Conservation (phyloP, 2,888 invertebrate genomes). For the Siphlonurus alternatus region DNA sequence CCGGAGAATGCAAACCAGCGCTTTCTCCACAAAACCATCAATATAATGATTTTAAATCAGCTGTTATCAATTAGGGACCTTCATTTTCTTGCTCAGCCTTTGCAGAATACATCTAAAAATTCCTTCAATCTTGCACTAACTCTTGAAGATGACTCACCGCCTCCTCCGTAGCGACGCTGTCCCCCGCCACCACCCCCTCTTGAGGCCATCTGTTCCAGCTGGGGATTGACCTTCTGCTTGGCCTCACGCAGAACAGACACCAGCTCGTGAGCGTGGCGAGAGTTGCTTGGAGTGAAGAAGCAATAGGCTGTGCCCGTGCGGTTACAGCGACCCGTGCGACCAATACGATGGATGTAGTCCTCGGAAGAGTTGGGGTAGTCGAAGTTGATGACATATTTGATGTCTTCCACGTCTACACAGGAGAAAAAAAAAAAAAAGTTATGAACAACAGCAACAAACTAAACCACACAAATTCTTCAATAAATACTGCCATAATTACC, state of each 20-base stretch:
- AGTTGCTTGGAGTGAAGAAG: constrained; percentile 84
- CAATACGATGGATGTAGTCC: constrained; percentile 96
- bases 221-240: constrained; percentile 68
- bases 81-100: too few species aligned
- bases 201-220: constrained; percentile 51
- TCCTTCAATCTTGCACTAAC: too few species aligned
- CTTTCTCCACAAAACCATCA: too few species aligned
- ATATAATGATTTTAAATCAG: too few species aligned
- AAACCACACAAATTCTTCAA: too few species aligned
- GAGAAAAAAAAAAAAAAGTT: background rate
- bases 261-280: constrained; percentile 80
- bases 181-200: constrained; percentile 1
- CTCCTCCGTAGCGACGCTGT: constrained; percentile 4
- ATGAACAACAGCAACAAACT: too few species aligned
- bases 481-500: too few species aligned
- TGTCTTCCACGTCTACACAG: constrained; percentile 63
- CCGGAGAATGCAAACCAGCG: too few species aligned
- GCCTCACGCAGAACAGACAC: constrained; percentile 86
- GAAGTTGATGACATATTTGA: constrained; percentile 93
- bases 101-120: too few species aligned
- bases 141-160: too few species aligned
- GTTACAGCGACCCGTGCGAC: constrained; percentile 82
- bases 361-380: constrained; percentile 98
- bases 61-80: too few species aligned
- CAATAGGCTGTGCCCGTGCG: constrained; percentile 92